Conservation (phyloP, 2,888 invertebrate genomes). For the Adineta ricciae region DNA sequence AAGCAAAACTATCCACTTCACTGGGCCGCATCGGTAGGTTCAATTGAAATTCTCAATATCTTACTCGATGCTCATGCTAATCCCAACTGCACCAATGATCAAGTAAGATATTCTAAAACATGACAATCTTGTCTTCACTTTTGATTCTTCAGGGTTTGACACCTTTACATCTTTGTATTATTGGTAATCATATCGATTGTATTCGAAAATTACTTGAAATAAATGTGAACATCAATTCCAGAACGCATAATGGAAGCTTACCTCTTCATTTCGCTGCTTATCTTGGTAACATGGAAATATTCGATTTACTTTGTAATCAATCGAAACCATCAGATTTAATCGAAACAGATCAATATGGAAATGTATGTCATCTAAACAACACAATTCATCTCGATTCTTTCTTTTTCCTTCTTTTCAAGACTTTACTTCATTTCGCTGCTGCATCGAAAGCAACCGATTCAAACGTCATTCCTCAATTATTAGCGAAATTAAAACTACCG, state of each 20-base stretch:
- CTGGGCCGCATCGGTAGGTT: not conserved
- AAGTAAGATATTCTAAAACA: not conserved
- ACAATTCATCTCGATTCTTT: not conserved
- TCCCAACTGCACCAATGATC: not conserved
- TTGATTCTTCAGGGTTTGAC: not conserved
- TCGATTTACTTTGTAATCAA: not conserved
- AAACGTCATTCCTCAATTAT: not conserved
- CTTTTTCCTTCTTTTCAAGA: not conserved
- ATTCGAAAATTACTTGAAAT: not conserved
- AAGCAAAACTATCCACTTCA: not conserved
- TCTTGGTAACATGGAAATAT: not conserved
- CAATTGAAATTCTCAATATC: not conserved
- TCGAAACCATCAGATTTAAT: not conserved
- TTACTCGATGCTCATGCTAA: not conserved
- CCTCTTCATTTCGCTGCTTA: not conserved
- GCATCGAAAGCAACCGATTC: not conserved
- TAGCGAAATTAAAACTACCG: not conserved
- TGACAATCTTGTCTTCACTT: not conserved
- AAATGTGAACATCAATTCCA: not conserved
- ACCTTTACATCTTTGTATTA: not conserved
- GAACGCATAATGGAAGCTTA: not conserved
- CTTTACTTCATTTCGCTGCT: slow-evolving; percentile 8
- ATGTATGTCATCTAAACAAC: not conserved
- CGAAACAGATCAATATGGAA: not conserved
- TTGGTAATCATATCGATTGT: not conserved